Evolutionary conservation across 2,113 vertebrate genomes (phyloP).

Genomic region (Procavia capensis): DNA sequence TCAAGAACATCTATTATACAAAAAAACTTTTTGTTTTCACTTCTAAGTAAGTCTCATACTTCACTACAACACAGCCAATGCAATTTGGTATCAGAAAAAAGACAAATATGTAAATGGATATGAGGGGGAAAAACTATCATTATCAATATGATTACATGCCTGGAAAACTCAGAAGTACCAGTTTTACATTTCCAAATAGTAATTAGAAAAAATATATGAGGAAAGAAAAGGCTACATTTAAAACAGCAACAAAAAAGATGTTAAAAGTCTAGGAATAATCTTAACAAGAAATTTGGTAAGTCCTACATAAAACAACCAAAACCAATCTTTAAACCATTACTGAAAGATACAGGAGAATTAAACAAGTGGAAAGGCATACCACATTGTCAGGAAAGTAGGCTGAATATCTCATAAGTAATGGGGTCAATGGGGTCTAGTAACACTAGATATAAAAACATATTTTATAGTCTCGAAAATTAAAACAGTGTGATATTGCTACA

Average conservation of each 20-base stretch:
- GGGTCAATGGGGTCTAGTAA: neutral
- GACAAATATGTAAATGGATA: neutral
- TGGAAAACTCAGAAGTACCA: neutral
- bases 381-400: neutral
- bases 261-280: neutral
- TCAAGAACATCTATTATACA: too few species aligned
- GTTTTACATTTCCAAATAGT: neutral
- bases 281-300: neutral
- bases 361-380: conserved; percentile 6
- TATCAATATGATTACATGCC: neutral
- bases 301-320: neutral
- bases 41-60: too few species aligned
- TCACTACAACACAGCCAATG: too few species aligned
- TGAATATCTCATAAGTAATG: neutral
- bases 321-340: neutral
- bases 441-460: neutral
- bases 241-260: neutral
- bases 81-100: neutral
- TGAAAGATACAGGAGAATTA: neutral
- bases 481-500: neutral
- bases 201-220: neutral
- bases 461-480: conserved; percentile 30
- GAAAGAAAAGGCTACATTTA: conserved; percentile 1
- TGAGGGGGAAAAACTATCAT: neutral
- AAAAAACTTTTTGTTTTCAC: too few species aligned